Conservation (phyloP, 2,888 invertebrate genomes). For the Boloria selene region DNA sequence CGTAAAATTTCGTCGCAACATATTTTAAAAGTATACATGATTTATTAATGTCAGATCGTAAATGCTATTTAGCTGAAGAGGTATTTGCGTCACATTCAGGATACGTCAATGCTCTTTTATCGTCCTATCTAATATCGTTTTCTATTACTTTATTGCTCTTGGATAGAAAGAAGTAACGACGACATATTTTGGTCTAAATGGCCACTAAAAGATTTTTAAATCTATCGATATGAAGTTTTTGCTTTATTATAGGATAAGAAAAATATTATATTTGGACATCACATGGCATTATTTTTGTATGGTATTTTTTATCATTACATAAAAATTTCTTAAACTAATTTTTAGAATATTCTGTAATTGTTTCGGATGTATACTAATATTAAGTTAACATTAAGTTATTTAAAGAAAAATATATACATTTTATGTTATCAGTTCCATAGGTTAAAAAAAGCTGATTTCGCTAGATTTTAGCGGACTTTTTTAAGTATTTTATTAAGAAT, state of each 20-base stretch:
- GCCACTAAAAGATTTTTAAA: constrained; percentile 32
- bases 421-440: too few species aligned
- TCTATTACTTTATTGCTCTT: constrained; percentile 38
- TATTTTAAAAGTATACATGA: constrained; percentile 61
- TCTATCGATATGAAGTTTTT: constrained; percentile 12
- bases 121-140: constrained; percentile 38
- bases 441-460: too few species aligned
- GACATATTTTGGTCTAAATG: constrained; percentile 28
- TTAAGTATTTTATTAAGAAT: too few species aligned
- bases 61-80: constrained; percentile 63
- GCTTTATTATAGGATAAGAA: background rate
- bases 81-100: constrained; percentile 55
- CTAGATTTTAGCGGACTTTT: too few species aligned
- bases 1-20: constrained; percentile 59
- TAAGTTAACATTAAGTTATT: too few species aligned
- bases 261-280: too few species aligned
- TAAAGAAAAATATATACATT: too few species aligned
- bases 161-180: constrained; percentile 35
- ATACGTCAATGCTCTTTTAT: constrained; percentile 51
- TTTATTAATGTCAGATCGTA: constrained; percentile 69
- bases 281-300: too few species aligned
- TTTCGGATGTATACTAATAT: too few species aligned
- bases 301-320: too few species aligned
- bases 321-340: too few species aligned
- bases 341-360: too few species aligned